Conservation (phyloP, 2,888 invertebrate genomes). For the Copidosoma aretas region DNA sequence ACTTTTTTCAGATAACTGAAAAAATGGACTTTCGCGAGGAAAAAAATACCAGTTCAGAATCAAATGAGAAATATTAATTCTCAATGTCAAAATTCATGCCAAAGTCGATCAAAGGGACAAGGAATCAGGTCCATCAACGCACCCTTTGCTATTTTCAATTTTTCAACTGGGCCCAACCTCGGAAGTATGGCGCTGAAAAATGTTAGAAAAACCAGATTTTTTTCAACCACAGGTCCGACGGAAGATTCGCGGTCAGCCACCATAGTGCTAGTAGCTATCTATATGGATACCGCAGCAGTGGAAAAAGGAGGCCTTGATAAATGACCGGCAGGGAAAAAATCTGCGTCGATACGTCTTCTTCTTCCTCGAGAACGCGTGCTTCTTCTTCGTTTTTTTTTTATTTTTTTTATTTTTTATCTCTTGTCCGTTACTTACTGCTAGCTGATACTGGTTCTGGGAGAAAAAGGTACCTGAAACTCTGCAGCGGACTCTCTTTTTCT, state of each 20-base stretch:
- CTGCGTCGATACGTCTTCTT: constrained; percentile 60
- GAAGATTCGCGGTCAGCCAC: too few relatives aligned
- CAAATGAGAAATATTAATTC: too few relatives aligned
- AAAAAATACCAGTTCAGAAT: too few relatives aligned
- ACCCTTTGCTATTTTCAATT: constrained; percentile 17
- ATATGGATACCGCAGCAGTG: constrained; percentile 38
- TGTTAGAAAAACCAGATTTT: constrained; percentile 23
- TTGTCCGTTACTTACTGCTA: constrained; percentile 24
- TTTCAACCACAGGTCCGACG: neutral
- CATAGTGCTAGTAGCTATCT: neutral
- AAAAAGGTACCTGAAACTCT: constrained; percentile 2
- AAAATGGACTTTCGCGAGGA: too few relatives aligned
- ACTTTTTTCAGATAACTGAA: too few relatives aligned
- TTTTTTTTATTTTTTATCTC: constrained; percentile 40
- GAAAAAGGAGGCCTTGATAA: constrained; percentile 57
- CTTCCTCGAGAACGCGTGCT: constrained; percentile 50
- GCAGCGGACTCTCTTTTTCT: constrained; percentile 33
- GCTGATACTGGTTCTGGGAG: neutral
- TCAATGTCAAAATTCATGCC: too few relatives aligned
- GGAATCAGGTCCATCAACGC: too few relatives aligned
- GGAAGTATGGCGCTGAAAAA: constrained; percentile 16
- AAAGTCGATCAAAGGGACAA: too few relatives aligned
- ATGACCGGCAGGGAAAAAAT: constrained; percentile 58
- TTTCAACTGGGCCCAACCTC: constrained; percentile 13
- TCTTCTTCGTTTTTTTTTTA: constrained; percentile 41